These are phyloP conservation scores for Saccopteryx leptura DNA, from an alignment of 2,113 vertebrate species.

Conservation along the genomic window DNA sequence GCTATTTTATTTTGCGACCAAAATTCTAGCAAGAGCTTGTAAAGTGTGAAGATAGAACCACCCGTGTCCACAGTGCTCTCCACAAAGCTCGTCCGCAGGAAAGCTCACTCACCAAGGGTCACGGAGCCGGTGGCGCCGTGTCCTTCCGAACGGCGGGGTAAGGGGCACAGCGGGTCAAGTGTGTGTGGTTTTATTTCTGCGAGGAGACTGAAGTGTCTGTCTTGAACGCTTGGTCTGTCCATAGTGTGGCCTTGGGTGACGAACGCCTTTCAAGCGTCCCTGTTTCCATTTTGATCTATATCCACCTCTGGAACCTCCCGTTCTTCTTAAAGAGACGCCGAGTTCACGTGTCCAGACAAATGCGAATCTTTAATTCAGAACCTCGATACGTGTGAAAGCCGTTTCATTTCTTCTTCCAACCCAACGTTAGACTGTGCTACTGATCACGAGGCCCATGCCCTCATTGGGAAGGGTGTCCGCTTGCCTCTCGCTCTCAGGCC, in stretches of 20 bases:
- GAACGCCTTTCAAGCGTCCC: not conserved
- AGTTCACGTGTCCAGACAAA: constrained; percentile 57
- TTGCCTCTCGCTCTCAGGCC: not conserved
- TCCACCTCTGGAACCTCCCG: constrained; percentile 2
- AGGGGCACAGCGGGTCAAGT: too few species aligned
- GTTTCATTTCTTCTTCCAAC: not conserved
- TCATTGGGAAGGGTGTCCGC: not conserved
- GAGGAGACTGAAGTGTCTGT: constrained; percentile 61
- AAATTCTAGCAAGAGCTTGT: constrained; percentile 38
- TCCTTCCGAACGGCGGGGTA: too few species aligned
- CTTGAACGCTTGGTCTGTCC: constrained; percentile 78
- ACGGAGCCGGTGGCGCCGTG: not conserved
- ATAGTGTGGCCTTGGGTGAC: constrained; percentile 50
- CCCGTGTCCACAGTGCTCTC: constrained; percentile 63
- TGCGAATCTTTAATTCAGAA: constrained; percentile 57
- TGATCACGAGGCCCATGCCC: not conserved
- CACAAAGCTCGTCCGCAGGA: constrained; percentile 57
- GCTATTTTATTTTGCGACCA: not conserved
- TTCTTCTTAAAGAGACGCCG: not conserved
- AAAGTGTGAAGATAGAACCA: constrained; percentile 70
- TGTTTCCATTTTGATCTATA: not conserved
- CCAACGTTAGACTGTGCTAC: not conserved
- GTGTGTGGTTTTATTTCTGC: constrained; percentile 67
- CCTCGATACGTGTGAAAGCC: constrained; percentile 25
- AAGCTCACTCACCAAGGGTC: constrained; percentile 29